These are phyloP conservation scores for Podarcis lilfordi DNA, from an alignment of 2,797 vertebrate species.

Conservation along the genomic window DNA sequence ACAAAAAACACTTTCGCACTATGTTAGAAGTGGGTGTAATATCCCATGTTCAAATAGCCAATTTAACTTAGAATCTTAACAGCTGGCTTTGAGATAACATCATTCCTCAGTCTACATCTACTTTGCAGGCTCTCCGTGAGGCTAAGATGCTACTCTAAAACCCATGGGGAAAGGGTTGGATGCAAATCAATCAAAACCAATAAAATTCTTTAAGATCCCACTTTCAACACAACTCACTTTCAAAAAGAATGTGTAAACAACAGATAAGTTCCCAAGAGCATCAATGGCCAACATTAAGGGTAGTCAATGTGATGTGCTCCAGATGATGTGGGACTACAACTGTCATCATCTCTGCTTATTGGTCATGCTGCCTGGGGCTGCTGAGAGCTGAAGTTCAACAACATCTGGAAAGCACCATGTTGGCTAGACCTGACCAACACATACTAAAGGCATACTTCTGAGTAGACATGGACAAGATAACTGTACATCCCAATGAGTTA, in stretches of 20 bases:
- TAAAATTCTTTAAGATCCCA: neutral
- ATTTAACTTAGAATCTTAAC: no score
- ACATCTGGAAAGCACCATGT: no score
- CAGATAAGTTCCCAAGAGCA: neutral
- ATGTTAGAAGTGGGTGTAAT: neutral
- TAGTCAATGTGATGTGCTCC: no score
- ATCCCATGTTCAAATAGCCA: no score
- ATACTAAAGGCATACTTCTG: neutral
- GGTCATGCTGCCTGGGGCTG: no score
- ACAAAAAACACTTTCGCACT: neutral
- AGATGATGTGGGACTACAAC: no score
- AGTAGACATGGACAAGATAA: neutral
- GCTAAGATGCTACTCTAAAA: neutral
- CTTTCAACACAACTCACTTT: neutral
- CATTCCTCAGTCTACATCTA: neutral
- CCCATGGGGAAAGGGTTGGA: neutral
- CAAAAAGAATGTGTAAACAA: neutral
- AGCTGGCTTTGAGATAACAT: neutral
- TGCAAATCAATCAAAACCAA: neutral
- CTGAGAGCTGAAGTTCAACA: no score
- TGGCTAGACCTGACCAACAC: neutral
- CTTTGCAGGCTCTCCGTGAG: neutral
- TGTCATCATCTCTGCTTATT: no score
- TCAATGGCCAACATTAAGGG: neutral
- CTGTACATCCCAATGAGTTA: neutral